These are phyloP conservation scores for Epinephelus awoara DNA, from an alignment of 2,797 vertebrate species.

Conservation along the genomic window DNA sequence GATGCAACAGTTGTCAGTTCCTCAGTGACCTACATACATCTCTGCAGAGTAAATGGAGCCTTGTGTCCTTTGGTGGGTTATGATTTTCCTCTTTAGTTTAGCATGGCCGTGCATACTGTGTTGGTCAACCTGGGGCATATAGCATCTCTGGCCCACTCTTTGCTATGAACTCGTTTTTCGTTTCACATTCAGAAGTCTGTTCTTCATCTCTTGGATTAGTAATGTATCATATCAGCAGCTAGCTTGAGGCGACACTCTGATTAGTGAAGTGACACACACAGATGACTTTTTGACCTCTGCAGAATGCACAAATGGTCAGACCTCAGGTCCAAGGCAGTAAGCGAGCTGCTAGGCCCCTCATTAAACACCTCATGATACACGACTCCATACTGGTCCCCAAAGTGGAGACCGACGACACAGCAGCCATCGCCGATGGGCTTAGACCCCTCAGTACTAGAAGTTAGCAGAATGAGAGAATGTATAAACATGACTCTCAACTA, in stretches of 20 bases:
- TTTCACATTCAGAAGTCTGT: neutral
- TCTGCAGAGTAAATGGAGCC: neutral
- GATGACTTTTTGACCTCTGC: constrained; percentile 45
- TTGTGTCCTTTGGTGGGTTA: neutral
- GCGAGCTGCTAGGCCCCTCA: neutral
- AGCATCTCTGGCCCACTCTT: neutral
- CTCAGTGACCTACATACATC: constrained; percentile 31
- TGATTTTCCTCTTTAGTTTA: neutral
- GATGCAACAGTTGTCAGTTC: constrained; percentile 45
- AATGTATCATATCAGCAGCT: neutral
- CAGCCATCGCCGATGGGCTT: neutral
- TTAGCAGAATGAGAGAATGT: neutral
- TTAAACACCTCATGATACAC: constrained; percentile 26
- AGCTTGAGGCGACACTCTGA: neutral
- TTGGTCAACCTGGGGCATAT: neutral
- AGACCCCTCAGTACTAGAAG: neutral
- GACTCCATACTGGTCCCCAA: constrained; percentile 29
- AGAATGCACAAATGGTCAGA: constrained; percentile 48
- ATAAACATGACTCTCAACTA: neutral
- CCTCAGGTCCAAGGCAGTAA: constrained; percentile 20
- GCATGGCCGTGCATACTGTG: neutral
- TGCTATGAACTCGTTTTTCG: neutral
- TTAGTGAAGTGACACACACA: neutral
- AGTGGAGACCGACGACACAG: constrained; percentile 10
- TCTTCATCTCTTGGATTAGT: neutral